Evolutionary conservation across 2,888 invertebrate species (phyloP), one percentile per base, ranked within the genome.

Genomic region (Onthophagus sagittarius): DNA sequence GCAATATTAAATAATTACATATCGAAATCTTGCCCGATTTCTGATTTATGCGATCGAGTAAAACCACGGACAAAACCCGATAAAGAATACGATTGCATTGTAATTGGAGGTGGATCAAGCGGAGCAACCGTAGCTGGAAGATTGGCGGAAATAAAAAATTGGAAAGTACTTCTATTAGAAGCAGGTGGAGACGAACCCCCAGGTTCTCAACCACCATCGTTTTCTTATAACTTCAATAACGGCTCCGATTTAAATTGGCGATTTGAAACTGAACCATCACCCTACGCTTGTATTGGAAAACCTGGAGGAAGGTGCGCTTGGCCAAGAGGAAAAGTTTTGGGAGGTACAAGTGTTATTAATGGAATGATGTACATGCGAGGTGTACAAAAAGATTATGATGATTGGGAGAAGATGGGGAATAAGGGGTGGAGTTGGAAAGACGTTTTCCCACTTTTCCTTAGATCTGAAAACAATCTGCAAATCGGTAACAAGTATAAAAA

Each of bases 281-380:
- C 85, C 62, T 85, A 85, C 63, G 92, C 91, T 0, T 92, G 92
- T 77, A 85, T 89, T 5, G 86, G 87, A 85, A 3, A 80, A 53
- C 86, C 86, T 0, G 88, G 87, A 0, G 88, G 88, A 3, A 84
- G 86, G 0, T 92, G 92, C 80, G 85, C 84, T 13, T 93, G 93
- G 93, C 90, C 91, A 0, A 87, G 93, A 72, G 94, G 91, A 1
- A 93, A 92, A 82, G 91, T 86, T 5, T 82, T 88, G 80, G 94
- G 94, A 4, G 94, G 94, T 0, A 89, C 89, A 77, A 89, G 90
- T 67, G 91, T 90, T 0, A 89, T 92, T 71, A 93, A 95, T 81
- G 94, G 94, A 0, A 95, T 95, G 94, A 93, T 93, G 90, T 94
- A 94, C 83, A 91, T 92, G 84, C 87, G 94, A 15, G 94, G 94